Percentiles rank a stretch among this genome's conserved stretches.
Evolutionary conservation across 2,888 invertebrate species (phyloP).

Genomic region (Thymelicus lineola): DNA sequence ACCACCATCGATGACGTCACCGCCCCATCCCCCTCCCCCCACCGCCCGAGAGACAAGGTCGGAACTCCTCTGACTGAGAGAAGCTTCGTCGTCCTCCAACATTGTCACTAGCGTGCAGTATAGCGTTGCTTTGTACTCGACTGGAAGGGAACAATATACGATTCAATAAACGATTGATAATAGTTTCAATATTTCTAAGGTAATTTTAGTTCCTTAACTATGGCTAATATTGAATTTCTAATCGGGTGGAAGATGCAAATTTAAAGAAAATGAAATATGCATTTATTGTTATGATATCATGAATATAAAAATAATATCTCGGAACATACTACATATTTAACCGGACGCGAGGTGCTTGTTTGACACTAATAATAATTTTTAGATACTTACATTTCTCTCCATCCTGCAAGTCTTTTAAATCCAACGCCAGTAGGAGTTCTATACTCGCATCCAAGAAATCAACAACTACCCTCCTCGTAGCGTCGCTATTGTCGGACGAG

Average conservation of each 20-base stretch:
- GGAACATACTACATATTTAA: too few species aligned
- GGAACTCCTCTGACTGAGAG: slow-evolving; percentile 62
- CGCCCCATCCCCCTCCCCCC: too few species aligned
- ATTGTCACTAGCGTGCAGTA: slow-evolving; percentile 72
- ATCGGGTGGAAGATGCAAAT: too few species aligned
- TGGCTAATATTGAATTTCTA: too few species aligned
- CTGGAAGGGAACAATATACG: slow-evolving; percentile 56
- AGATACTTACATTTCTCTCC: slow-evolving; percentile 60
- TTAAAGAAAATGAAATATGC: too few species aligned
- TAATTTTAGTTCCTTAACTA: too few species aligned
- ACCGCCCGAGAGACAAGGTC: slow-evolving; percentile 31
- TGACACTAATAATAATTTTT: not conserved
- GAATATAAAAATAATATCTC: too few species aligned
- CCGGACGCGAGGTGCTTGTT: too few species aligned
- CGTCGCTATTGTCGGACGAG: slow-evolving; percentile 60
- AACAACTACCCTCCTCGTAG: slow-evolving; percentile 56
- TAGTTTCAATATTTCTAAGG: too few species aligned
- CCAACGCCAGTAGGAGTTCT: slow-evolving; percentile 45
- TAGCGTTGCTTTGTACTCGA: slow-evolving; percentile 59
- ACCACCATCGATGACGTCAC: too few species aligned
- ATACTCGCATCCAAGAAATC: slow-evolving; percentile 59
- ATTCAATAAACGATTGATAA: too few species aligned
- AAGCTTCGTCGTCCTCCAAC: slow-evolving; percentile 82
- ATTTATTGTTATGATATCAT: too few species aligned
- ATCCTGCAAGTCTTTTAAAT: slow-evolving; percentile 44